These are phyloP conservation scores for Cremastinae sp. DNA, from an alignment of 2,888 invertebrate genomes.

Conservation along the genomic window DNA sequence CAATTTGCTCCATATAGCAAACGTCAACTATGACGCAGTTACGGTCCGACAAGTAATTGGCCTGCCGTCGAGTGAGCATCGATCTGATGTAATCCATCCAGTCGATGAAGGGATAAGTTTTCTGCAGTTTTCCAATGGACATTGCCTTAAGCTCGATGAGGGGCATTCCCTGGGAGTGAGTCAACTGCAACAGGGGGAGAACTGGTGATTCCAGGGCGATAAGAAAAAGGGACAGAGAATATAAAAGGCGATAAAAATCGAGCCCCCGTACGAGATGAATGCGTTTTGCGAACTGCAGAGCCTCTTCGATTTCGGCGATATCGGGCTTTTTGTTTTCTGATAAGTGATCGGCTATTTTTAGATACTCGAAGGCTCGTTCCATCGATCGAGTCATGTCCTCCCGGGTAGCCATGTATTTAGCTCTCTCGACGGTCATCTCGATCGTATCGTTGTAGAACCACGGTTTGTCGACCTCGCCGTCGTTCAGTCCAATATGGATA, in stretches of 20 bases:
- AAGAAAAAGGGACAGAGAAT: too few species aligned
- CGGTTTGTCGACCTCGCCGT: conserved; percentile 59
- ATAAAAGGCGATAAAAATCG: background rate
- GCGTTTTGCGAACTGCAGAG: conserved; percentile 50
- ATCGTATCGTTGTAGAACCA: conserved; percentile 63
- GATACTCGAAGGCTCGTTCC: conserved; percentile 44
- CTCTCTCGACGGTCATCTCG: conserved; percentile 60
- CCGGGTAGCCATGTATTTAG: conserved; percentile 47
- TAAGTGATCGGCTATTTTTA: conserved; percentile 55
- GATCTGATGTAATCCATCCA: conserved; percentile 63
- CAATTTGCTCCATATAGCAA: conserved; percentile 56
- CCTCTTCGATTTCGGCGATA: conserved; percentile 52
- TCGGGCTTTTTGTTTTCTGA: conserved; percentile 39
- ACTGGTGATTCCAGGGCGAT: background rate
- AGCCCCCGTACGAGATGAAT: conserved; percentile 46
- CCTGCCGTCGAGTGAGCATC: conserved; percentile 60
- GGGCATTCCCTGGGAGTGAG: conserved; percentile 48
- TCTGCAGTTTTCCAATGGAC: conserved; percentile 60
- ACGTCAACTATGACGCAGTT: conserved; percentile 61
- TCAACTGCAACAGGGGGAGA: conserved; percentile 35
- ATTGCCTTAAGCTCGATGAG: conserved; percentile 57
- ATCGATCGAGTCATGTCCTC: conserved; percentile 41
- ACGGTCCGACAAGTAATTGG: conserved; percentile 61
- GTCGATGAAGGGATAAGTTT: conserved; percentile 61
- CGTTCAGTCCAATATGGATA: conserved; percentile 62